Percentiles rank a stretch among this genome's conserved stretches.
These are phyloP conservation scores for Scaptodrosophila latifasciaeformis DNA, from an alignment of 2,888 invertebrate genomes.

Conservation along the genomic window DNA sequence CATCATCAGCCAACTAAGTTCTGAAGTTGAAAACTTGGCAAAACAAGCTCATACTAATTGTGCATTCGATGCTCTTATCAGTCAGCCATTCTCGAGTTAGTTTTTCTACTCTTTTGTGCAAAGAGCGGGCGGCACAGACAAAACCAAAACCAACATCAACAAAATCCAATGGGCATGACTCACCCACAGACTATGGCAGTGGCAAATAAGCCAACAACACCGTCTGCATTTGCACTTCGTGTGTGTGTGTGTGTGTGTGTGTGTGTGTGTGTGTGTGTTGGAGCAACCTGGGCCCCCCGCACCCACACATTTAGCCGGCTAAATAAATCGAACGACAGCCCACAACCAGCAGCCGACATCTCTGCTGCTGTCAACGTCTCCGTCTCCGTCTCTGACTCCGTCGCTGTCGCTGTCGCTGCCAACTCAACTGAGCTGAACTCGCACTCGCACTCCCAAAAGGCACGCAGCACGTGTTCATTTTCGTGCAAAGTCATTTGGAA, in stretches of 20 bases:
- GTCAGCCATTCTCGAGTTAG: background rate
- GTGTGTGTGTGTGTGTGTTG: constrained; percentile 26
- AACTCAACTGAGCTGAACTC: background rate
- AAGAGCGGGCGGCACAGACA: no score
- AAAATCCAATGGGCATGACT: constrained; percentile 22
- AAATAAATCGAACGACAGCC: background rate
- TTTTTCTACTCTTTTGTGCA: background rate
- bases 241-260: constrained; percentile 37
- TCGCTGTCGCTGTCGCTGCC: constrained; percentile 28
- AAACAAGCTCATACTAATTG: background rate
- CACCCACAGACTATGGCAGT: constrained; percentile 9
- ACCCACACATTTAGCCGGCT: background rate
- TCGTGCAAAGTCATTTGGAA: constrained; percentile 53
- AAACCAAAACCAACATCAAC: no score
- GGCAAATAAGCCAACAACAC: background rate
- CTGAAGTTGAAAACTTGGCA: no score
- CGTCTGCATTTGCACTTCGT: no score
- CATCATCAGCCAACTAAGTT: no score
- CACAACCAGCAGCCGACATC: background rate
- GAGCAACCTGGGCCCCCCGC: constrained; percentile 6
- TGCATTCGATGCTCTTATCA: constrained; percentile 32
- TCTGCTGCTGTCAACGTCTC: background rate
- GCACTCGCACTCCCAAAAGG: constrained; percentile 22
- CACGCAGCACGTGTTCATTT: constrained; percentile 62
- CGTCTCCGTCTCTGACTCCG: constrained; percentile 40